These are phyloP conservation scores for Siniperca chuatsi DNA, from an alignment of 2,113 vertebrate genomes.

Conservation along the genomic window DNA sequence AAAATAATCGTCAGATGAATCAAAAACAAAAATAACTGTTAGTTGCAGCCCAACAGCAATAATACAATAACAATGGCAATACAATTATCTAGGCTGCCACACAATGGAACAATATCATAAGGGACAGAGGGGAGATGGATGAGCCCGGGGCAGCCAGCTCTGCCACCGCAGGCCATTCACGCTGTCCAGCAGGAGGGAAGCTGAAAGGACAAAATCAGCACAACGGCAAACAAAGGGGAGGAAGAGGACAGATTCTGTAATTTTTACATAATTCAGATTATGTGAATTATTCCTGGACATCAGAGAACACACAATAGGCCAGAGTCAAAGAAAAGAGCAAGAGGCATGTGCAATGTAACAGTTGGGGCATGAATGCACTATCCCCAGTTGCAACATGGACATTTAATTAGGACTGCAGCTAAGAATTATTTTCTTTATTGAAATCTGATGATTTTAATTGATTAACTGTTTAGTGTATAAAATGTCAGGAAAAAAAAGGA, in stretches of 20 bases:
- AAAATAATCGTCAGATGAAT: not conserved
- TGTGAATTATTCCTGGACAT: constrained; percentile 46
- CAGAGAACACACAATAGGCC: constrained; percentile 12
- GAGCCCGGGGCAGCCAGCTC: constrained; percentile 42
- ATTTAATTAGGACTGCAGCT: not conserved
- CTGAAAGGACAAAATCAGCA: constrained; percentile 53
- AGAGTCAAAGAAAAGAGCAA: constrained; percentile 31
- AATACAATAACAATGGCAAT: constrained; percentile 24
- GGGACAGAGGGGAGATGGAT: constrained; percentile 49
- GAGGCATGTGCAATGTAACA: constrained; percentile 10
- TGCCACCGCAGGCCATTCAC: constrained; percentile 52
- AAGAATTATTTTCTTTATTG: not conserved
- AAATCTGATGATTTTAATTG: not conserved
- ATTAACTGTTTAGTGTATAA: not conserved
- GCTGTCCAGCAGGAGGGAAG: constrained; percentile 40
- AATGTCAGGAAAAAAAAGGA: not conserved
- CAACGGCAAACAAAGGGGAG: constrained; percentile 38
- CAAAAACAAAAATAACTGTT: not conserved
- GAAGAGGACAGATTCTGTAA: constrained; percentile 25
- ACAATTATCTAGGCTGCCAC: constrained; percentile 34
- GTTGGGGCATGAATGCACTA: not conserved
- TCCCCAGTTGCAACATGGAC: not conserved
- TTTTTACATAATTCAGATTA: constrained; percentile 54
- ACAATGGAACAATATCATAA: constrained; percentile 47
- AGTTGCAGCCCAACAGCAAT: constrained; percentile 1